Evolutionary conservation across 2,888 invertebrate genomes (phyloP).

Genomic region (Tetragnatha montana): DNA sequence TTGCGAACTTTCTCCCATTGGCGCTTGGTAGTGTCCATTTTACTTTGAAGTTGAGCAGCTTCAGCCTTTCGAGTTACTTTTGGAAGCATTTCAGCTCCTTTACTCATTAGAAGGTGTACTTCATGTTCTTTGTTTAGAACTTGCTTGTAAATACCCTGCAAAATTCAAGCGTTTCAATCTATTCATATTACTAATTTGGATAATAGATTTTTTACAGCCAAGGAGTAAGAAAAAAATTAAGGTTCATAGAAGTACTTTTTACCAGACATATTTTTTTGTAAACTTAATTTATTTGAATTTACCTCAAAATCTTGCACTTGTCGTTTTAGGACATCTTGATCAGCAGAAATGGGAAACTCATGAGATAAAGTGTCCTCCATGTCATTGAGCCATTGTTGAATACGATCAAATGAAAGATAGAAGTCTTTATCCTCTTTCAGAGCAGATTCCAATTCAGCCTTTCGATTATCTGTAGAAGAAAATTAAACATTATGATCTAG

Average conservation of each 20-base stretch:
- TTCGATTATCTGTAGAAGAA: conserved; percentile 76
- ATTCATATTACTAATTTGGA: background rate
- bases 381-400: conserved; percentile 91
- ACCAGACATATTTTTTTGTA: background rate
- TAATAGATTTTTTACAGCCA: background rate
- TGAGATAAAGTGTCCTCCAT: conserved; percentile 86
- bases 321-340: conserved; percentile 86
- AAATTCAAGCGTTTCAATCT: background rate
- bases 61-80: conserved; percentile 77
- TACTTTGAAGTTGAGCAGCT: conserved; percentile 83
- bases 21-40: conserved; percentile 90
- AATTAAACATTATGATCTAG: background rate
- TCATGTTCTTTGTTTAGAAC: conserved; percentile 93
- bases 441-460: conserved; percentile 92
- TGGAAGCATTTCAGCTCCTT: conserved; percentile 85
- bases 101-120: conserved; percentile 93
- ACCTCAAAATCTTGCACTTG: conserved; percentile 91
- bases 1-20: conserved; percentile 94
- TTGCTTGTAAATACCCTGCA: conserved; percentile 81
- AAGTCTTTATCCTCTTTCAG: conserved; percentile 91
- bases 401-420: conserved; percentile 90
- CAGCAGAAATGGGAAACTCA: conserved; percentile 89
- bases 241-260: background rate
- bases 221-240: background rate
- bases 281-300: conserved; percentile 45